Evolutionary conservation across 92 coral and sea anemone genomes (phyloP).

Genomic region (Diadumene lineata): DNA sequence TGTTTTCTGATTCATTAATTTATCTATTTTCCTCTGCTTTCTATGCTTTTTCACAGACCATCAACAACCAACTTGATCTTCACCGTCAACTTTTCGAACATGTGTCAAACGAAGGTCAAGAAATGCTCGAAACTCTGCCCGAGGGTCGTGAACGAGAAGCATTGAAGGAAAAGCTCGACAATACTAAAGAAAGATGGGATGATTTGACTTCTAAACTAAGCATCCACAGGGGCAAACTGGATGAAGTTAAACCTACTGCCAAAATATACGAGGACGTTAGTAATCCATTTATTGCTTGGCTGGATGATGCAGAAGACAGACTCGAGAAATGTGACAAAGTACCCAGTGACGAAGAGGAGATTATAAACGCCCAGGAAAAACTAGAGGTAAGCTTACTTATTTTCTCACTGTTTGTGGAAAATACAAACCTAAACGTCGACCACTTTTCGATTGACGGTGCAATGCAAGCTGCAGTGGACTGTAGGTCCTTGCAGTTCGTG

Average conservation of each 20-base stretch:
- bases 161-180: conserved; percentile 65
- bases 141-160: conserved; percentile 76
- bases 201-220: conserved; percentile 53
- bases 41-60: conserved; percentile 38
- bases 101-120: conserved; percentile 74
- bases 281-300: conserved; percentile 79
- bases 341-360: conserved; percentile 74
- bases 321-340: conserved; percentile 63
- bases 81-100: conserved; percentile 77
- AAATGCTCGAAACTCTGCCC: conserved; percentile 60
- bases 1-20: neutral
- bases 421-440: neutral
- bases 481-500: too few relatives aligned
- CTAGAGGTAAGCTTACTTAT: conserved; percentile 68
- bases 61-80: conserved; percentile 69
- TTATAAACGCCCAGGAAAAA: conserved; percentile 63
- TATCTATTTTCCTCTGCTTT: neutral
- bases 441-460: too few relatives aligned
- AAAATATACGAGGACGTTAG: conserved; percentile 58
- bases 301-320: conserved; percentile 78
- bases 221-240: conserved; percentile 59
- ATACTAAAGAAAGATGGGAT: conserved; percentile 74
- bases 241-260: conserved; percentile 77
- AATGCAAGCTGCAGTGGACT: too few relatives aligned
- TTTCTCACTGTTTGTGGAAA: too few relatives aligned